phyloP scores from a whole-genome alignment of 2,888 invertebrate species.

The Amphipyra tragopoginis region DNA sequence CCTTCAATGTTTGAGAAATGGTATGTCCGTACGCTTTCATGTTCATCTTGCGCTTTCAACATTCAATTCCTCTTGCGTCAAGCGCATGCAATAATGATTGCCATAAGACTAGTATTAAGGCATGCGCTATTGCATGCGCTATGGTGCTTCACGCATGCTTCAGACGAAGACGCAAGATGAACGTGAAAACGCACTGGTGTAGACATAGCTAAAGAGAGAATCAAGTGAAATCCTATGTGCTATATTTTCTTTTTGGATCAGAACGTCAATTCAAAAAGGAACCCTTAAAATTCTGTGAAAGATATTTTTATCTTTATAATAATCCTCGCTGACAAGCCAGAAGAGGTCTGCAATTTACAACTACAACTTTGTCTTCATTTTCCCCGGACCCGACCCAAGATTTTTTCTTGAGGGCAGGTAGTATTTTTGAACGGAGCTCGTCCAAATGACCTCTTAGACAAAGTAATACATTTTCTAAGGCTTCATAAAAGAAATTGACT shows the following conservation, averaged over 20 bases:
- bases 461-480: slow-evolving; percentile 53
- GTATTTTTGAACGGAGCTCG: slow-evolving; percentile 46
- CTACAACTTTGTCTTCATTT: slow-evolving; percentile 49
- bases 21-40: too few species aligned
- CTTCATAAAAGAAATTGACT: slow-evolving; percentile 66
- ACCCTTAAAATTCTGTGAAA: slow-evolving; percentile 14
- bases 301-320: slow-evolving; percentile 30
- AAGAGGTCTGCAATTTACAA: slow-evolving; percentile 43
- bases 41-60: too few species aligned
- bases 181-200: too few species aligned
- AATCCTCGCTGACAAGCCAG: slow-evolving; percentile 39
- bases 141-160: too few species aligned
- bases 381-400: slow-evolving; percentile 26
- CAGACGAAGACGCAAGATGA: too few species aligned
- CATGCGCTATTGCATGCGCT: too few species aligned
- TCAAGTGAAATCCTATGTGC: slow-evolving; percentile 22
- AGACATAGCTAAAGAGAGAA: too few species aligned
- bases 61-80: too few species aligned
- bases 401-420: slow-evolving; percentile 43
- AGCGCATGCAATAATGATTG: too few species aligned
- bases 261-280: slow-evolving; percentile 2
- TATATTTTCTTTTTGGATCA: not conserved
- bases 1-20: slow-evolving; percentile 23
- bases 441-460: slow-evolving; percentile 53
- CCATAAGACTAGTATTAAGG: too few species aligned